Evolutionary conservation across 2,797 vertebrate species (phyloP).

Genomic region (Alfaro cultratus): DNA sequence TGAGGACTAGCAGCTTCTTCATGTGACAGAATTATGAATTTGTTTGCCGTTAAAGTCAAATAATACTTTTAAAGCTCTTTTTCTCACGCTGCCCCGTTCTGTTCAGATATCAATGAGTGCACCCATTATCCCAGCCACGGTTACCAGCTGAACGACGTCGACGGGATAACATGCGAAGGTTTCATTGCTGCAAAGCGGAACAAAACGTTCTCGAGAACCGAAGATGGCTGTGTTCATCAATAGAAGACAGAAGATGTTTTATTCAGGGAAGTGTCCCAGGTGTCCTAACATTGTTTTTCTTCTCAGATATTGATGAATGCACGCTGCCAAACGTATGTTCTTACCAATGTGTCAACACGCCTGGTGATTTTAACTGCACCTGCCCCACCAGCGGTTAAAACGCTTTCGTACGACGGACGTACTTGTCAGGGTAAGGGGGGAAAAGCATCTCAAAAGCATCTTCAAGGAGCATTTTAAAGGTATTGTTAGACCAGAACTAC

Average conservation of each 20-base stretch:
- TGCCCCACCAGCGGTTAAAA: constrained; percentile 90
- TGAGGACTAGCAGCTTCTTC: background rate
- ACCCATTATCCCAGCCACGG: constrained; percentile 84
- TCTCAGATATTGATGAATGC: constrained; percentile 92
- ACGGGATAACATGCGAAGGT: constrained; percentile 91
- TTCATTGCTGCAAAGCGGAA: constrained; percentile 11
- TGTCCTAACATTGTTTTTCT: background rate
- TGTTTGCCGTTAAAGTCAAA: background rate
- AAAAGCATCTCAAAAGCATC: background rate
- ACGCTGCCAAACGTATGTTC: constrained; percentile 88
- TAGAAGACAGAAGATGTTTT: background rate
- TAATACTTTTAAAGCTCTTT: background rate
- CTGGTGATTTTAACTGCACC: constrained; percentile 90
- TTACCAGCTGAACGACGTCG: constrained; percentile 89
- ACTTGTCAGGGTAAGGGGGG: constrained; percentile 87
- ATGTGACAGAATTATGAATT: background rate
- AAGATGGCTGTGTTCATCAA: background rate
- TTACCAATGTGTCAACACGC: constrained; percentile 87
- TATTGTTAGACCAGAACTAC: background rate
- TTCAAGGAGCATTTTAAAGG: background rate
- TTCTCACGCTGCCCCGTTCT: background rate
- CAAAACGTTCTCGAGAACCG: background rate
- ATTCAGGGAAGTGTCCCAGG: background rate
- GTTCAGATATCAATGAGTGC: constrained; percentile 90
- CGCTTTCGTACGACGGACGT: constrained; percentile 83